phyloP scores from a whole-genome alignment of 1,140 invertebrate genomes.

The Centruroides vittatus region DNA sequence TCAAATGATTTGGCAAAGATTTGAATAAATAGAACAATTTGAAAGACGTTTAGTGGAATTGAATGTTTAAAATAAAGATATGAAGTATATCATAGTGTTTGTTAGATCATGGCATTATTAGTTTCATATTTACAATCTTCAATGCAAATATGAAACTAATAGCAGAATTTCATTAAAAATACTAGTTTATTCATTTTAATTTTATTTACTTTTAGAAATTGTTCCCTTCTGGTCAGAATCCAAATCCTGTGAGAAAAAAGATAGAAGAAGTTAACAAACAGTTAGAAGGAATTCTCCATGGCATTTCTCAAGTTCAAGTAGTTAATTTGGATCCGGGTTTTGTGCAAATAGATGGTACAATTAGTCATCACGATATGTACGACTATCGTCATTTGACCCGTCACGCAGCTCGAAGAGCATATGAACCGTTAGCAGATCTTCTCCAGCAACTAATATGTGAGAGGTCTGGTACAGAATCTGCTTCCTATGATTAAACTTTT shows the following conservation, averaged over 20 bases:
- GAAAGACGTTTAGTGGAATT: too few relatives aligned
- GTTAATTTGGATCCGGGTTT: constrained; percentile 57
- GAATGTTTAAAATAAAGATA: too few relatives aligned
- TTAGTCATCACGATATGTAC: constrained; percentile 72
- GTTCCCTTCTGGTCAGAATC: constrained; percentile 64
- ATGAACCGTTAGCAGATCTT: constrained; percentile 50
- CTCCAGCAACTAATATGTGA: constrained; percentile 9
- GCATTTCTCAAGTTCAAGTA: constrained; percentile 45
- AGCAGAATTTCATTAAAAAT: background rate
- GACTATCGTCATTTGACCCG: constrained; percentile 76
- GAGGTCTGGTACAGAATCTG: background rate
- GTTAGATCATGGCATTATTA: too few relatives aligned
- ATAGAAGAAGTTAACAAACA: constrained; percentile 55
- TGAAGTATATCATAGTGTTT: too few relatives aligned
- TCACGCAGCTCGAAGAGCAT: constrained; percentile 63
- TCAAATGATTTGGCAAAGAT: too few relatives aligned
- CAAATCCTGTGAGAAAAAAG: constrained; percentile 60
- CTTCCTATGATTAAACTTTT: too few relatives aligned
- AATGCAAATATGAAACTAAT: too few relatives aligned
- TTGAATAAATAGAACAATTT: too few relatives aligned
- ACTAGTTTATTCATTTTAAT: background rate
- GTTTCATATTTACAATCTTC: too few relatives aligned
- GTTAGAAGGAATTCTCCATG: constrained; percentile 43
- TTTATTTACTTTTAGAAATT: constrained; percentile 47
- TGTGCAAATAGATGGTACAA: constrained; percentile 57